A percentile compares a stretch with the other conserved stretches of the same genome.
These are phyloP conservation scores for Odobenus rosmarus DNA, from an alignment of 2,113 vertebrate genomes.

Conservation along the genomic window DNA sequence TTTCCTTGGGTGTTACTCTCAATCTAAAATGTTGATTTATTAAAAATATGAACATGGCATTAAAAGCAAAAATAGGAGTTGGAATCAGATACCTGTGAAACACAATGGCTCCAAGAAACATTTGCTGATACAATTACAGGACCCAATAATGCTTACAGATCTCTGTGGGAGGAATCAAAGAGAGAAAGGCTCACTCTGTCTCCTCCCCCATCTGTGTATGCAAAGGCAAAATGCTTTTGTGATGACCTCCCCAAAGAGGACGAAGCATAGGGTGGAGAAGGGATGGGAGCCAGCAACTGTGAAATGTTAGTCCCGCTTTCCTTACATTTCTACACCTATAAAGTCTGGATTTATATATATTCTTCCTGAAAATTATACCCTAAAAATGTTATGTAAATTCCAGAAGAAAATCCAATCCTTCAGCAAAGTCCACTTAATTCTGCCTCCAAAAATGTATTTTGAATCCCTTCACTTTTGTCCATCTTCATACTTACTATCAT, in stretches of 20 bases:
- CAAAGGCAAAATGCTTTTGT: neutral
- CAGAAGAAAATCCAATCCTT: neutral
- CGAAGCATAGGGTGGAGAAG: neutral
- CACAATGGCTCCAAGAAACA: neutral
- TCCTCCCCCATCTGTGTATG: neutral
- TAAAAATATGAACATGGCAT: constrained; percentile 27
- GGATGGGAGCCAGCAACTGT: neutral
- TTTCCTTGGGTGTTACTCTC: constrained; percentile 39
- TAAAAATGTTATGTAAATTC: neutral
- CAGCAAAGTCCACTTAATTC: neutral
- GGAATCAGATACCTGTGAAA: neutral
- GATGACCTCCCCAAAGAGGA: neutral
- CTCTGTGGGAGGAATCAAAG: neutral
- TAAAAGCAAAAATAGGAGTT: neutral
- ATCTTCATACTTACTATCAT: neutral
- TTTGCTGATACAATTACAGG: neutral
- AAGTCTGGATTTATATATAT: neutral
- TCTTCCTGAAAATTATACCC: neutral
- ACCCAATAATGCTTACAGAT: neutral
- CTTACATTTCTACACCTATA: neutral
- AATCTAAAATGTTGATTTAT: constrained; percentile 42
- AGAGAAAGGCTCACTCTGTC: neutral
- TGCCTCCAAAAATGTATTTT: neutral
- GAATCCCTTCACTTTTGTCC: neutral
- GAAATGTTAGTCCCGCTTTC: neutral